phyloP scores from a whole-genome alignment of 2,113 vertebrate species.

The Serinus canaria region DNA sequence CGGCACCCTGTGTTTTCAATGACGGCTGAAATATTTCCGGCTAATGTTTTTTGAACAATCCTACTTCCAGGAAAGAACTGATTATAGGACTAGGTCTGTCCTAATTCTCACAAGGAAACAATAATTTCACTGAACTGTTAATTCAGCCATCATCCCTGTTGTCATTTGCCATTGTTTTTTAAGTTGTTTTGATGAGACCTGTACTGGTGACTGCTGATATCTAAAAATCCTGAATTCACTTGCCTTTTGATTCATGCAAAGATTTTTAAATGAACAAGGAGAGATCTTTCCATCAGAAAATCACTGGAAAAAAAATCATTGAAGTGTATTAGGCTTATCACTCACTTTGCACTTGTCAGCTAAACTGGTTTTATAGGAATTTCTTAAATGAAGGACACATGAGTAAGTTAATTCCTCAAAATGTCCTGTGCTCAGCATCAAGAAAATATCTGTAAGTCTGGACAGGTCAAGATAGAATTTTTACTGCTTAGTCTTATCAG shows the following conservation, averaged over 20 bases:
- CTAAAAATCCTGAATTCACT: not conserved
- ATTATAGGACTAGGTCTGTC: not conserved
- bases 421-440: not conserved
- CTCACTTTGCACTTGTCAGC: not conserved
- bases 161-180: not conserved
- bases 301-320: not conserved
- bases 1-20: not conserved
- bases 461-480: not conserved
- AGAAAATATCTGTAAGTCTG: not conserved
- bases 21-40: not conserved
- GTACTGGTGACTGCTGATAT: not conserved
- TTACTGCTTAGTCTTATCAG: not conserved
- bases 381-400: not conserved
- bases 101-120: not conserved
- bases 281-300: not conserved
- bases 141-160: not conserved
- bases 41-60: not conserved
- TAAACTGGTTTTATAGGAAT: not conserved
- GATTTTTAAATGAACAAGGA: not conserved
- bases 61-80: not conserved
- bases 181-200: not conserved
- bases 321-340: not conserved
- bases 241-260: not conserved
- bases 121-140: not conserved
- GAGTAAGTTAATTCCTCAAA: not conserved